A percentile compares a stretch with the other conserved stretches of the same genome.
These are phyloP conservation scores for Macroteleia sp. DNA, from an alignment of 2,888 invertebrate species.

Conservation along the genomic window DNA sequence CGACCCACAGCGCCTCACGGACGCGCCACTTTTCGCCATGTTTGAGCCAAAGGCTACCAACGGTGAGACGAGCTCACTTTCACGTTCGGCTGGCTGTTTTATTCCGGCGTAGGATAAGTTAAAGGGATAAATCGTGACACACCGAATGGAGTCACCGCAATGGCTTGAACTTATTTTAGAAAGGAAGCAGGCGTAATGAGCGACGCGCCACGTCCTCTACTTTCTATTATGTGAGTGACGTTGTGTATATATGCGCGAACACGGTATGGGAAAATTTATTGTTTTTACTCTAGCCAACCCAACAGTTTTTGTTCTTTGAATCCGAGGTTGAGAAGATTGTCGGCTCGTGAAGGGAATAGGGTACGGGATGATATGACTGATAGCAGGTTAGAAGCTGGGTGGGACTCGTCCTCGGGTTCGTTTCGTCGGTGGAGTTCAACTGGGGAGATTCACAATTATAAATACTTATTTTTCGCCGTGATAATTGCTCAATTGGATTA, in stretches of 20 bases:
- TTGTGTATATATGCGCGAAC: conserved; percentile 15
- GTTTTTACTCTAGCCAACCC: conserved; percentile 23
- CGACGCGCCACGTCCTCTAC: conserved; percentile 32
- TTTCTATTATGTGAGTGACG: conserved; percentile 36
- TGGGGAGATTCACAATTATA: neutral
- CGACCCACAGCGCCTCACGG: conserved; percentile 66
- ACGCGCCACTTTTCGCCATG: conserved; percentile 64
- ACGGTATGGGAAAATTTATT: conserved; percentile 47
- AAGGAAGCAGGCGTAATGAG: conserved; percentile 49
- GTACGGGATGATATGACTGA: conserved; percentile 42
- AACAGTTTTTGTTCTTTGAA: conserved; percentile 27
- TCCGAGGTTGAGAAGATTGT: conserved; percentile 19
- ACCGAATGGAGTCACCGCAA: conserved; percentile 28
- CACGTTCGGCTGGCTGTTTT: conserved; percentile 35
- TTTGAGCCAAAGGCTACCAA: conserved; percentile 57
- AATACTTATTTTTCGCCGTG: conserved; percentile 8
- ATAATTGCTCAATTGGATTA: conserved; percentile 44
- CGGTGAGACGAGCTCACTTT: conserved; percentile 47
- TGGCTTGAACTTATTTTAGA: conserved; percentile 28
- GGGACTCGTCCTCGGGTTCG: conserved; percentile 23
- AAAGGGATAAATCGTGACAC: conserved; percentile 49
- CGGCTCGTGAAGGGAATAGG: conserved; percentile 27
- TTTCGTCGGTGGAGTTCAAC: conserved; percentile 15
- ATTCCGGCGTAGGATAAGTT: conserved; percentile 27
- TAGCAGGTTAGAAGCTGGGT: conserved; percentile 31